Conservation (phyloP, 2,797 vertebrate genomes). For the Sandelia bainsii region DNA sequence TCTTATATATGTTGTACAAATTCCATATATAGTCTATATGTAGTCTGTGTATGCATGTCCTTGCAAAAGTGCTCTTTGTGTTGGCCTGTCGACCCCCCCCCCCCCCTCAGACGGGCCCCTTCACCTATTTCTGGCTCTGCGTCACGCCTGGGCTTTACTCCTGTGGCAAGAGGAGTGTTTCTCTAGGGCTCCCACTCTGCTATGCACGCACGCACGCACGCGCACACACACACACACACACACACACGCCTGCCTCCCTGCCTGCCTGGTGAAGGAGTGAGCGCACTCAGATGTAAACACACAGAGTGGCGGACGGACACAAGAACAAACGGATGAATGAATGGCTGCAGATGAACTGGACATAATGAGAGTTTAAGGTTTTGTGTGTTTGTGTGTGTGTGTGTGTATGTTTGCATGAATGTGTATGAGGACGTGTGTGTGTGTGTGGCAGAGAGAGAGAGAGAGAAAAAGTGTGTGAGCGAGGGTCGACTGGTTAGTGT, state of each 20-base stretch:
- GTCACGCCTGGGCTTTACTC: conserved; percentile 99
- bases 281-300: conserved; percentile 70
- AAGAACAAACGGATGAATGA: conserved; percentile 17
- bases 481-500: conserved; percentile 41
- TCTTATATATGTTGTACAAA: no score
- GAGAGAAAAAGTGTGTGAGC: conserved; percentile 16
- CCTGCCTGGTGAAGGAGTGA: conserved; percentile 50
- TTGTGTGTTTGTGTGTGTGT: neutral
- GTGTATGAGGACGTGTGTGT: neutral
- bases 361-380: conserved; percentile 56
- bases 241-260: conserved; percentile 32
- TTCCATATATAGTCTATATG: neutral
- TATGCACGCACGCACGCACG: conserved; percentile 35
- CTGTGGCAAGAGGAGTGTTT: conserved; percentile 99
- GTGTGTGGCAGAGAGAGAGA: conserved; percentile 6
- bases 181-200: conserved; percentile 95
- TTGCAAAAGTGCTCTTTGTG: conserved; percentile 57
- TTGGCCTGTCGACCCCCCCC: conserved; percentile 29
- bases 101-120: conserved; percentile 89
- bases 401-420: neutral
- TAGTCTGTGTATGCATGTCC: conserved; percentile 15
- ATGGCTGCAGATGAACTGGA: conserved; percentile 37
- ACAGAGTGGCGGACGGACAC: conserved; percentile 30
- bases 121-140: conserved; percentile 99
- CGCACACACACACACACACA: conserved; percentile 22